Evolutionary conservation across 1,140 invertebrate genomes (phyloP).

Genomic region (Drosophila sp.): DNA sequence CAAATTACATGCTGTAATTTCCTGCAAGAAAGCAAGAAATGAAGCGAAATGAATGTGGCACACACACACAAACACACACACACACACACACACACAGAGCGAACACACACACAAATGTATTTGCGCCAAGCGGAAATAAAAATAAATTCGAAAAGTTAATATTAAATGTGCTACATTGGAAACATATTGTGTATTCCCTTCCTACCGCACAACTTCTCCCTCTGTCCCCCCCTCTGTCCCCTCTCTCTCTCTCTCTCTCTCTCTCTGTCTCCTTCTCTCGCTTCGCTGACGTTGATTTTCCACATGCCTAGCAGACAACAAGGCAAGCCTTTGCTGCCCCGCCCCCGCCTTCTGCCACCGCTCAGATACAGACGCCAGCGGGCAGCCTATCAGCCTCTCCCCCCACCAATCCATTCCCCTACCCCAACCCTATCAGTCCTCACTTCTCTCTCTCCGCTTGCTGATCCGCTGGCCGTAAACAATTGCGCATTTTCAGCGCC

Average conservation of each 20-base stretch:
- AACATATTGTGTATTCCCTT: slow-evolving; percentile 62
- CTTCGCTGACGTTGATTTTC: slow-evolving; percentile 76
- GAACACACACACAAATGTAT: slow-evolving; percentile 52
- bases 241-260: slow-evolving; percentile 2
- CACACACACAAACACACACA: slow-evolving; percentile 42
- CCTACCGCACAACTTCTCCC: background rate
- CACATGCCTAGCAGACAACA: slow-evolving; percentile 77
- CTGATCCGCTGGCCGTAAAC: slow-evolving; percentile 64
- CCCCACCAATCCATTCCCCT: background rate
- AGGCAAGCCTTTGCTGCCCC: slow-evolving; percentile 28
- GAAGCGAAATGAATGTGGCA: slow-evolving; percentile 79
- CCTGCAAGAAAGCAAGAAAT: slow-evolving; percentile 82
- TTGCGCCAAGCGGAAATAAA: slow-evolving; percentile 77
- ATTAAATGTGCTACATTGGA: slow-evolving; percentile 83
- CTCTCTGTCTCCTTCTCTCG: slow-evolving; percentile 21
- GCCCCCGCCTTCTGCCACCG: background rate
- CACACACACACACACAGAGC: background rate
- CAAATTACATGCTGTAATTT: slow-evolving; percentile 83
- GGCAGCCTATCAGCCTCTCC: slow-evolving; percentile 33
- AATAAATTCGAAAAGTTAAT: slow-evolving; percentile 83
- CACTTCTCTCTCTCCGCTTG: background rate
- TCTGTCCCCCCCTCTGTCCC: background rate
- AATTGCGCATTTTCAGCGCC: slow-evolving; percentile 80
- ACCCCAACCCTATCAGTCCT: background rate
- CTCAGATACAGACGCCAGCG: slow-evolving; percentile 34